These are phyloP conservation scores for Chinchilla lanigera DNA, from an alignment of 2,113 vertebrate genomes.

Conservation along the genomic window DNA sequence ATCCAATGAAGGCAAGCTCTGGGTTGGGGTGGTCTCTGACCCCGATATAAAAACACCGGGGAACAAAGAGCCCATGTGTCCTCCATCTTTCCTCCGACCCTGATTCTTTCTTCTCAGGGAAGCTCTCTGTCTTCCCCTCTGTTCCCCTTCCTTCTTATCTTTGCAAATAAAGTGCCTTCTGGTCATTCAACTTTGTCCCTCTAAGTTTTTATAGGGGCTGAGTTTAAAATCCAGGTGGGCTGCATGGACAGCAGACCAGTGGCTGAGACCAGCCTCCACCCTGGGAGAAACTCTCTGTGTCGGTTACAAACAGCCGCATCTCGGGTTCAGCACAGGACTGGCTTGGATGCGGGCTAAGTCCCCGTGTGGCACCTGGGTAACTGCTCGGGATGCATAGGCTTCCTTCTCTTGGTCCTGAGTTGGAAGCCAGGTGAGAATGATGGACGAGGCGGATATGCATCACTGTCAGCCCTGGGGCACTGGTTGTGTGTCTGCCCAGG, in stretches of 20 bases:
- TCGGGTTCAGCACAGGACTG: neutral
- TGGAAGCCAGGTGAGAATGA: neutral
- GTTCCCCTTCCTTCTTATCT: neutral
- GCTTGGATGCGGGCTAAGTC: no score
- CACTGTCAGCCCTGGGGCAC: neutral
- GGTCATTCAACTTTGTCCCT: neutral
- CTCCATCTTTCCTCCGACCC: neutral
- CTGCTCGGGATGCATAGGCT: fast-evolving
- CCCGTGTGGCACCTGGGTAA: neutral
- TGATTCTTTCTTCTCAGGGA: neutral
- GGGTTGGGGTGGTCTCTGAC: neutral
- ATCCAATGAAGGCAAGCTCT: neutral
- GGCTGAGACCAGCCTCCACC: neutral
- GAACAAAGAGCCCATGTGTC: fast-evolving
- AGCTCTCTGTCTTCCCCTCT: neutral
- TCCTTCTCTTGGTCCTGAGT: neutral
- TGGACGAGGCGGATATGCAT: neutral
- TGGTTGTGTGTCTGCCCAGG: neutral
- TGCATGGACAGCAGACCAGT: neutral
- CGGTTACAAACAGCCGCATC: neutral
- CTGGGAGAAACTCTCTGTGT: neutral
- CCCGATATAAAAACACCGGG: neutral
- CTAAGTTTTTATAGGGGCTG: neutral
- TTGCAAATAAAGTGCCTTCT: neutral
- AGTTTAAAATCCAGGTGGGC: neutral